Evolutionary conservation across 2,113 vertebrate genomes (phyloP).

Genomic region (mouse (Mus musculus)): DNA sequence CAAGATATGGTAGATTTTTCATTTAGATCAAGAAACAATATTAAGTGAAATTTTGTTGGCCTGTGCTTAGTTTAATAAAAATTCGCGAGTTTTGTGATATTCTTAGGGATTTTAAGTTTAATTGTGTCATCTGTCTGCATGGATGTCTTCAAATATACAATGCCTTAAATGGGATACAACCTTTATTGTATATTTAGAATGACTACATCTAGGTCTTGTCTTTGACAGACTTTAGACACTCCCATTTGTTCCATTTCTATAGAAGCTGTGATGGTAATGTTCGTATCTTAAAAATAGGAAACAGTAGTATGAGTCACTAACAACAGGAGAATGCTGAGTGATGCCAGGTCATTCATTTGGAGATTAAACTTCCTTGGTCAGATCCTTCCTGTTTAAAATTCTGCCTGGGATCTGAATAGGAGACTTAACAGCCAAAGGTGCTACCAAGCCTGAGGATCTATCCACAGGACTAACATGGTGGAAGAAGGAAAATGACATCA

Average conservation of each 20-base stretch:
- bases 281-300: not conserved
- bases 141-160: too few species aligned
- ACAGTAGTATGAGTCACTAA: not conserved
- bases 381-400: not conserved
- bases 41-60: not conserved
- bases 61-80: not conserved
- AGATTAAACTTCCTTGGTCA: conserved; percentile 19
- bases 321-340: not conserved
- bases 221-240: not conserved
- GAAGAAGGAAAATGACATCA: too few species aligned
- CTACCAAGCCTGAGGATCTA: not conserved
- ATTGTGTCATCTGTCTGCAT: not conserved
- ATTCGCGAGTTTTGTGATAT: not conserved
- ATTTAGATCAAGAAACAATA: not conserved
- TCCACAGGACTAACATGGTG: too few species aligned
- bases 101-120: not conserved
- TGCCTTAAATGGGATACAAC: not conserved
- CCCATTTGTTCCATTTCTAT: not conserved
- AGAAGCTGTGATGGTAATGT: not conserved
- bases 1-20: not conserved
- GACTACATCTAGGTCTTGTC: not conserved
- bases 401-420: not conserved
- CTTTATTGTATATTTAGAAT: not conserved
- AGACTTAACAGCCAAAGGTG: not conserved
- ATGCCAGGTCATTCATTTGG: not conserved